Evolutionary conservation across 2,113 vertebrate species (phyloP).

Genomic region (Tachysurus fulvidraco): DNA sequence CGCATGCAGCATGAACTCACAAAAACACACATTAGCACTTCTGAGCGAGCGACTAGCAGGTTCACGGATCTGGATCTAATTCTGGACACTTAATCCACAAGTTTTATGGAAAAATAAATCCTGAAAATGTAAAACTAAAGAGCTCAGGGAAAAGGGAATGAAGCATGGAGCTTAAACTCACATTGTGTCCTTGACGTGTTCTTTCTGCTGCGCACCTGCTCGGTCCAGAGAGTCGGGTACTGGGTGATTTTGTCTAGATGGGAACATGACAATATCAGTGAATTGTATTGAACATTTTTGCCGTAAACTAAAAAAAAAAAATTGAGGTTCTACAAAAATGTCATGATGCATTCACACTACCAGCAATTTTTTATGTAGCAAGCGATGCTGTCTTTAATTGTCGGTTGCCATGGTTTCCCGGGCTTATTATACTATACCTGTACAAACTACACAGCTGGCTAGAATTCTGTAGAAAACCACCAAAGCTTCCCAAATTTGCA

Average conservation of each 20-base stretch:
- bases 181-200: conserved; percentile 89
- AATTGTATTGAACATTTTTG: neutral
- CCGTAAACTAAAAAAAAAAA: neutral
- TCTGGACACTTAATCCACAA: neutral
- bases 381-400: neutral
- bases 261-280: conserved; percentile 14
- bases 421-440: neutral
- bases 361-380: neutral
- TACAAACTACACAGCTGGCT: neutral
- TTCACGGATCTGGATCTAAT: neutral
- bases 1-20: neutral
- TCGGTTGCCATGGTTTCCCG: neutral
- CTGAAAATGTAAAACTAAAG: neutral
- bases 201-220: conserved; percentile 93
- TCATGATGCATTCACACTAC: neutral
- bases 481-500: neutral
- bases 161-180: conserved; percentile 64
- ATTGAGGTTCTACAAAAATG: neutral
- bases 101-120: neutral
- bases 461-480: neutral
- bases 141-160: neutral
- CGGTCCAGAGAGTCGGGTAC: conserved; percentile 92
- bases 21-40: conserved; percentile 3
- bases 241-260: conserved; percentile 85
- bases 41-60: neutral